Base-by-base conservation (phyloP, 2,113 vertebrate species). In the Pachypanchax playfairii region DNA sequence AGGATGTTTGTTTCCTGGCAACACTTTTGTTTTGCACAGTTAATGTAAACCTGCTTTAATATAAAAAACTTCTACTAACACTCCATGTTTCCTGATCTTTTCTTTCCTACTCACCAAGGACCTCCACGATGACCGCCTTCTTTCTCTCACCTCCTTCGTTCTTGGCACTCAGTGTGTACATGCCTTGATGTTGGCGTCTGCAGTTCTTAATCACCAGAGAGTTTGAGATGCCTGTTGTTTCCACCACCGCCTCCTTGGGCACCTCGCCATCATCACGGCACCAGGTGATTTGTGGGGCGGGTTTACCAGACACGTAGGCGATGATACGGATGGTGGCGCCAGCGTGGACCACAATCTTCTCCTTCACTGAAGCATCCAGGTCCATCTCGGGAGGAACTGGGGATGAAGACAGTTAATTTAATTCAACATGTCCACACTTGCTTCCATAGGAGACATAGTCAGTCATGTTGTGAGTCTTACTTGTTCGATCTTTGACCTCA, bases 301-400 rank as follows among this genome's bases (percentile, higher is more conserved):
- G 97, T 81, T 99, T 99, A 48, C 97, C 97, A 10, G 97, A 99
- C 38, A 99, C 94, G 29, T 98, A 99, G 15, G 97, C 97, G 15
- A 98, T 95, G 66, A 99, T 97, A 28, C 97, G 93, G 79, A 99
- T 98, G 62, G 97, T 96, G 12, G 85, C 96, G 26, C 97, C 97
- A 24, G 97, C 97, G 42, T 99, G 97, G 65, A 99, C 95, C 50
- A 98, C 95, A 55, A 99, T 98, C 91, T 93, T 96, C 70, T 99
- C 97, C 77, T 94, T 95, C 70, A 99, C 94, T 0, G 93, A 94
- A 62, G 97, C 96, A 57, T 99, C 97, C 59, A 99, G 89, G 73
- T 95, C 93, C 85, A 98, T 94, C 85, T 98, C 97, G 73, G 97
- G 97, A 75, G 89, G 61, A 84, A 97, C 97, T 99, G 87, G 61